Evolutionary conservation across 2,113 vertebrate genomes (phyloP), one percentile per base, ranked within the genome.

Genomic region (Amphiprion percula): DNA sequence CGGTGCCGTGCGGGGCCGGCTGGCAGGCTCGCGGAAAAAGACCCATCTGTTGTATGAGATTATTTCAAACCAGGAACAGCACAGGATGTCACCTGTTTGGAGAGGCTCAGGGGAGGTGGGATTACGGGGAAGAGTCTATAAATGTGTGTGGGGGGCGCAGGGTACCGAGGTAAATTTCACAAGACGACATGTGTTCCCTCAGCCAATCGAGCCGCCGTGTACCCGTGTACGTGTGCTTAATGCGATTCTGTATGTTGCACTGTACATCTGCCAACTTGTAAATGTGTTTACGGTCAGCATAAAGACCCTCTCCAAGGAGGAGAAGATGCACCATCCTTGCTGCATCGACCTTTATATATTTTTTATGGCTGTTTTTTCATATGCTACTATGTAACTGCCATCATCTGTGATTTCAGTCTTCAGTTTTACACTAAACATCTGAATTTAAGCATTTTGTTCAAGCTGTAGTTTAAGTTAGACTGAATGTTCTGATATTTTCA

Each of bases 1-100:
- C 67, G 39, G 90, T 75, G 87, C 77, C 6, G 82, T 74, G 87
- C 33, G 65, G 86, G 67, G 55, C 85, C 65, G 86, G 90, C 90
- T 88, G 86, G 87, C 90, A 90, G 77, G 76, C 86, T 58, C 39
- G 24, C n/a, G 76, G 83, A 72, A 87, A 86, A 77, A 68, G 75
- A 90, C 87, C 93, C 92, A 94, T 94, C 93, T 93, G 93, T 92
- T 91, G 83, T 83, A 77, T 69, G 80, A 90, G 92, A 94, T 93
- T 90, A 91, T 90, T 91, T 88, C 74, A 87, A 68, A 91, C 85
- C 77, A 86, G 79, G 82, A 82, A 83, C 78, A 52, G 81, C 80
- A 83, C 91, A 88, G 90, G 87, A 92, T 86, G 89, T 90, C 90
- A 93, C 92, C 89, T 92, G 89, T 90, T 92, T 68, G 77, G 83